Conservation (phyloP, 2,113 vertebrate species). For the Psephotus haematonotus region DNA sequence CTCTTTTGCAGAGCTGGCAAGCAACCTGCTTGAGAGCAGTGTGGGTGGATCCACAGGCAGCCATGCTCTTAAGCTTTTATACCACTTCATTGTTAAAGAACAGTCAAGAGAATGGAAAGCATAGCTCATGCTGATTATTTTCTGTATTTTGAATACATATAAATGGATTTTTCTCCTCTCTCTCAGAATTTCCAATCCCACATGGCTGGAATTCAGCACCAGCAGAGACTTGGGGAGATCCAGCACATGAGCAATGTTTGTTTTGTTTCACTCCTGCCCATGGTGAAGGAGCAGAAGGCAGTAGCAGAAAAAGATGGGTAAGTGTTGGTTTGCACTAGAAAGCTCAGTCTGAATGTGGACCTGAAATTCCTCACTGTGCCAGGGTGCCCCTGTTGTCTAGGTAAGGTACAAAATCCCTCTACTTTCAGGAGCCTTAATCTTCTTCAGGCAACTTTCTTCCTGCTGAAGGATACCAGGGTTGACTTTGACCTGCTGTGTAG, state of each 20-base stretch:
- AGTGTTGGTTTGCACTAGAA: neutral
- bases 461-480: neutral
- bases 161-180: neutral
- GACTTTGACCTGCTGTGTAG: neutral
- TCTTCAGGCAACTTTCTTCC: neutral
- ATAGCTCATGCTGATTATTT: slow-evolving; percentile 20
- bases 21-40: neutral
- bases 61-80: slow-evolving; percentile 40
- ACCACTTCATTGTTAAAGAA: slow-evolving; percentile 28
- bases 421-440: neutral
- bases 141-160: slow-evolving; percentile 1
- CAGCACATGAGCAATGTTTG: slow-evolving; percentile 92
- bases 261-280: slow-evolving; percentile 88
- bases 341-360: neutral
- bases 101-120: slow-evolving; percentile 24
- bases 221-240: slow-evolving; percentile 92
- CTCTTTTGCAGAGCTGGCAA: slow-evolving; percentile 8
- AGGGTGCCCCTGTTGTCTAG: neutral
- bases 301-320: slow-evolving; percentile 80
- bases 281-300: slow-evolving; percentile 84
- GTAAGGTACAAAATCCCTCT: neutral
- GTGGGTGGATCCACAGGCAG: slow-evolving; percentile 51
- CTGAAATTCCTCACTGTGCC: neutral
- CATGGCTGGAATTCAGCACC: slow-evolving; percentile 88
- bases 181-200: slow-evolving; percentile 91